Conservation (phyloP, 2,797 vertebrate genomes). For the Semaprochilodus insignis region DNA sequence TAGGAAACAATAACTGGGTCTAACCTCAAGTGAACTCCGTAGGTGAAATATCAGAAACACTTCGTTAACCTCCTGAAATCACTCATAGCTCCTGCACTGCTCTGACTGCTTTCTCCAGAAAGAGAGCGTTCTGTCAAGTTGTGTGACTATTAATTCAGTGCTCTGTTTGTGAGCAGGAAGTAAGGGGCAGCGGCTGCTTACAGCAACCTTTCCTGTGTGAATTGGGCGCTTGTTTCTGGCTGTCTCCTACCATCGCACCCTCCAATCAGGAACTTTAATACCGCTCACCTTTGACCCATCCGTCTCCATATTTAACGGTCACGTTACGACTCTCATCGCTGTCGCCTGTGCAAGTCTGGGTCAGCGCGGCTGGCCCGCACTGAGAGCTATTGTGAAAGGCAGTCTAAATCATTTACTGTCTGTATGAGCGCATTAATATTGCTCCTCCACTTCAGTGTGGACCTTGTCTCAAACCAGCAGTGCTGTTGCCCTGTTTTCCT, state of each 20-base stretch:
- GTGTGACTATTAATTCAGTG: constrained; percentile 69
- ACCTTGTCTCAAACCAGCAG: constrained; percentile 26
- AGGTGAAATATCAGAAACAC: background rate
- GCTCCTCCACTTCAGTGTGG: constrained; percentile 44
- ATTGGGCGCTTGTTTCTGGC: constrained; percentile 75
- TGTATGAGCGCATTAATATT: constrained; percentile 56
- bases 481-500: background rate
- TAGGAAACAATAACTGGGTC: constrained; percentile 2
- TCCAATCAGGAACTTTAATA: constrained; percentile 77
- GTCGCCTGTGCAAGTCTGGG: constrained; percentile 74
- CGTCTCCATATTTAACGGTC: constrained; percentile 75
- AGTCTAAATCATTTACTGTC: constrained; percentile 38
- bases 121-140: constrained; percentile 58
- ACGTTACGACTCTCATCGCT: constrained; percentile 75
- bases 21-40: constrained; percentile 6
- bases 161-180: constrained; percentile 68
- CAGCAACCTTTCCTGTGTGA: constrained; percentile 70
- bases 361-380: constrained; percentile 62
- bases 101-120: background rate
- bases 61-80: constrained; percentile 15
- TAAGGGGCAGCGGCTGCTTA: constrained; percentile 59
- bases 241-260: constrained; percentile 38
- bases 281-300: constrained; percentile 74
- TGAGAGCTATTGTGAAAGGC: constrained; percentile 69
- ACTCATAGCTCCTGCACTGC: constrained; percentile 6